Percentiles rank a stretch among this genome's conserved stretches.
Evolutionary conservation across 2,113 vertebrate genomes (phyloP).

Genomic region (human): DNA sequence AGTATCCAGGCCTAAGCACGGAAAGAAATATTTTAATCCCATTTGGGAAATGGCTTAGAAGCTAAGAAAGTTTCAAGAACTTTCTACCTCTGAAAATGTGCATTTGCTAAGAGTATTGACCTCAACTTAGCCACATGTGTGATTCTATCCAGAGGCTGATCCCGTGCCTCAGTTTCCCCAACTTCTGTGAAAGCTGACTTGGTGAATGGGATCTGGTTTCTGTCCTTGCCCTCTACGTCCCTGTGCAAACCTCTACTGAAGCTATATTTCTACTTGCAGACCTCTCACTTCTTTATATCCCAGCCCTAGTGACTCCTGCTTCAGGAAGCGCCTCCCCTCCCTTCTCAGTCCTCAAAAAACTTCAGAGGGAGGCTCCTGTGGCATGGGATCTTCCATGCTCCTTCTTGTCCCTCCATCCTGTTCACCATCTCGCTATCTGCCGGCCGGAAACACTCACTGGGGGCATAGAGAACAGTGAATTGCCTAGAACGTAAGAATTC

Average conservation of each 20-base stretch:
- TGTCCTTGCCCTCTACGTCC: no score
- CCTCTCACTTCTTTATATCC: background rate
- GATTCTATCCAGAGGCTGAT: background rate
- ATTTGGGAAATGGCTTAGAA: background rate
- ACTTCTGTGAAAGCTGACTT: background rate
- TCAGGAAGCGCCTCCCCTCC: background rate
- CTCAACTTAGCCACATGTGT: background rate
- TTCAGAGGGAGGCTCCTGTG: background rate
- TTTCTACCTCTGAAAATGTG: background rate
- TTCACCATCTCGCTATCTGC: background rate
- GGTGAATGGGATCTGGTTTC: background rate
- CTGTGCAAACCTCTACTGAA: background rate
- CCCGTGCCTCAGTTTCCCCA: background rate
- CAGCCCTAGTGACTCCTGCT: background rate
- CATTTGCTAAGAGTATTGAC: background rate
- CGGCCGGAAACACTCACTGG: background rate
- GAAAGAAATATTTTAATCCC: background rate
- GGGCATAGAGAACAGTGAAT: accelerated
- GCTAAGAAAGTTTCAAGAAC: background rate
- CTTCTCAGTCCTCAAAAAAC: background rate
- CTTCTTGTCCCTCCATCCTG: background rate
- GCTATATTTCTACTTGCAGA: background rate
- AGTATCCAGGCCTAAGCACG: background rate
- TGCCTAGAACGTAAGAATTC: background rate
- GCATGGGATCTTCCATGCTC: no score